Evolutionary conservation across 2,888 invertebrate species (phyloP).

Genomic region (Drosophila siamana): DNA sequence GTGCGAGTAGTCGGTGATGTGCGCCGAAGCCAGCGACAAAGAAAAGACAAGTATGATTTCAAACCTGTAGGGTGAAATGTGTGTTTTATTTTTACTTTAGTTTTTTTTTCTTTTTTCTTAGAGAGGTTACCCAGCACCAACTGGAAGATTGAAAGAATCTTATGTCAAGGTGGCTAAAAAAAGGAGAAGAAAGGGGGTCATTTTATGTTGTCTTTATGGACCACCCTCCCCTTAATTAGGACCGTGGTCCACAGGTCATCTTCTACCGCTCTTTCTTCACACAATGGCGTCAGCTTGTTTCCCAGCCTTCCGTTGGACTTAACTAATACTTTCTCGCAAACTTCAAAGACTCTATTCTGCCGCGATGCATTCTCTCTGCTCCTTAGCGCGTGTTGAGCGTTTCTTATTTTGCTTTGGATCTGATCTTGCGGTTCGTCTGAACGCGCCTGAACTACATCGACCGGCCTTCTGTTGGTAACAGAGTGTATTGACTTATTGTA

Average conservation of each 20-base stretch:
- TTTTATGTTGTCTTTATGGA: constrained; percentile 26
- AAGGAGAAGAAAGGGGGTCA: constrained; percentile 4
- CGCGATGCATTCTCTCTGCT: constrained; percentile 18
- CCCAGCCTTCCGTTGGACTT: constrained; percentile 24
- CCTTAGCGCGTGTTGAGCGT: constrained; percentile 11
- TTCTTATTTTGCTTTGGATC: constrained; percentile 10
- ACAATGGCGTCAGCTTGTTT: constrained; percentile 27
- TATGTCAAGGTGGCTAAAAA: neutral
- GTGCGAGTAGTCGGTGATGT: constrained; percentile 14
- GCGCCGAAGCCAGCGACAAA: neutral
- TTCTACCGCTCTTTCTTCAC: constrained; percentile 19
- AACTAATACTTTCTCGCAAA: constrained; percentile 10
- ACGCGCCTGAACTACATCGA: constrained; percentile 8
- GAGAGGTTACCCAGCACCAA: neutral
- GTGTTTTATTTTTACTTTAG: neutral
- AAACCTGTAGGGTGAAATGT: constrained; percentile 1
- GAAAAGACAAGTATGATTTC: neutral
- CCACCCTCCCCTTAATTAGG: constrained; percentile 27
- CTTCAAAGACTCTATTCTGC: constrained; percentile 26
- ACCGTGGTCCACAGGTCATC: constrained; percentile 24
- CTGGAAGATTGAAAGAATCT: neutral
- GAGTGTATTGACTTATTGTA: constrained; percentile 34
- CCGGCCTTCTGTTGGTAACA: constrained; percentile 14
- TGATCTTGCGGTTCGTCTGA: constrained; percentile 14
- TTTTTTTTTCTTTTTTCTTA: neutral